These are phyloP conservation scores for Setophaga petechia DNA, from an alignment of 2,113 vertebrate genomes.

Conservation along the genomic window DNA sequence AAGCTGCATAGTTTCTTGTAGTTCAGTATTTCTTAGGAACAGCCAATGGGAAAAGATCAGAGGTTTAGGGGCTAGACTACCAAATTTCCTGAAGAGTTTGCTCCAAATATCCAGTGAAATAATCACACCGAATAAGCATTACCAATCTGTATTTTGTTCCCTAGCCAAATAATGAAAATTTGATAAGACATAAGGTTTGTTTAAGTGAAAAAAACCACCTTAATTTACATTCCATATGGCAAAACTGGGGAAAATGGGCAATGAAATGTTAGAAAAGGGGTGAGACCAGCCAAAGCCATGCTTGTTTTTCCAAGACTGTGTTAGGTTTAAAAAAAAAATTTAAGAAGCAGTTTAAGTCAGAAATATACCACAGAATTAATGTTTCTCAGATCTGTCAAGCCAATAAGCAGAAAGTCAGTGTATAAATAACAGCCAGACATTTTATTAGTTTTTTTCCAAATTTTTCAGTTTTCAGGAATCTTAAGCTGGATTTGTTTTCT, in stretches of 20 bases:
- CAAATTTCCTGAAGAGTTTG: conserved; percentile 48
- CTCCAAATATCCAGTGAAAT: not conserved
- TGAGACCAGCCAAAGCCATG: conserved; percentile 50
- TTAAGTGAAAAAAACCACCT: not conserved
- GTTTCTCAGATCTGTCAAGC: conserved; percentile 45
- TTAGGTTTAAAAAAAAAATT: not conserved
- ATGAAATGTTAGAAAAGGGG: conserved; percentile 54
- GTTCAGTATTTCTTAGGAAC: conserved; percentile 5
- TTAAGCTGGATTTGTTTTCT: not conserved
- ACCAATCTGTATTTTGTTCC: conserved; percentile 25
- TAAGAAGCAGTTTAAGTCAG: conserved; percentile 39
- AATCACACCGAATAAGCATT: conserved; percentile 3
- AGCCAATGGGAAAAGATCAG: conserved; percentile 9
- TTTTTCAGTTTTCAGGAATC: conserved; percentile 41
- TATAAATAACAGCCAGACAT: conserved; percentile 66
- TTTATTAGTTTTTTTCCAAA: conserved; percentile 28
- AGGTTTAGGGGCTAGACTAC: conserved; percentile 13
- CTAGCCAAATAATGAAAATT: conserved; percentile 65
- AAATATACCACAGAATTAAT: conserved; percentile 64
- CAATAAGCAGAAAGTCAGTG: conserved; percentile 39
- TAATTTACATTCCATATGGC: conserved; percentile 74
- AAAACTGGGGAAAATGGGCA: conserved; percentile 64
- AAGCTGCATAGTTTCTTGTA: not conserved
- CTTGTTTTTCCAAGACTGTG: conserved; percentile 67
- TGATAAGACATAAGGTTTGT: conserved; percentile 48